A percentile compares a stretch with the other conserved stretches of the same genome.
phyloP scores from a whole-genome alignment of 2,888 invertebrate species.

The Apotomis turbidana region DNA sequence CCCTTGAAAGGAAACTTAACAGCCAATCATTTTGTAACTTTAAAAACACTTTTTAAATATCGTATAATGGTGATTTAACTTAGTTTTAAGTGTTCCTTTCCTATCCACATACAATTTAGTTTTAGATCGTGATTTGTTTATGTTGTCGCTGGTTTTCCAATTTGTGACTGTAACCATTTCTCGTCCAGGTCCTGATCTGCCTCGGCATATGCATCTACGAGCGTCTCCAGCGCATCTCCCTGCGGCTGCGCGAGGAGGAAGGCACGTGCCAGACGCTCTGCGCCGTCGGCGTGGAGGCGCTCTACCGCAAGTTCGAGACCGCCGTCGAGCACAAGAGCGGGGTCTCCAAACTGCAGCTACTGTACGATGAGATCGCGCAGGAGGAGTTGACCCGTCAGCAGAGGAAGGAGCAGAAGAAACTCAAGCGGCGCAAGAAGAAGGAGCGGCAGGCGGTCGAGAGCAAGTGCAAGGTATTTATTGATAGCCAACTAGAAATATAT shows the following conservation, averaged over 20 bases:
- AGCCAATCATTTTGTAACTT: too few species aligned
- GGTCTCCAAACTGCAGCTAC: conserved; percentile 93
- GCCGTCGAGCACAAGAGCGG: conserved; percentile 95
- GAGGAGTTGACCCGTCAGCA: conserved; percentile 94
- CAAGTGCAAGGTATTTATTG: conserved; percentile 69
- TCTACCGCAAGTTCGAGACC: conserved; percentile 95
- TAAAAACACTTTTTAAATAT: too few species aligned
- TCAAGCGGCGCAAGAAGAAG: conserved; percentile 90
- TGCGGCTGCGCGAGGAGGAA: conserved; percentile 94
- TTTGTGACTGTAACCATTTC: not conserved
- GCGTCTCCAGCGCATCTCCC: conserved; percentile 92
- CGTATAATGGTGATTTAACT: too few species aligned
- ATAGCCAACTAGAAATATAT: too few species aligned
- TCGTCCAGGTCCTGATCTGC: conserved; percentile 90
- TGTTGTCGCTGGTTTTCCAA: too few species aligned
- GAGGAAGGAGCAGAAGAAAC: conserved; percentile 93
- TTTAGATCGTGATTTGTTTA: too few species aligned
- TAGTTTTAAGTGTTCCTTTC: too few species aligned
- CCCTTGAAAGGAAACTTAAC: too few species aligned
- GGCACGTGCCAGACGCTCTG: conserved; percentile 97
- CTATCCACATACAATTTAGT: too few species aligned
- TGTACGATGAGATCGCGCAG: conserved; percentile 94
- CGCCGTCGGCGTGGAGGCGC: conserved; percentile 93
- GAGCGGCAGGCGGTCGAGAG: conserved; percentile 72
- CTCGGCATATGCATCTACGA: conserved; percentile 97